phyloP scores from a whole-genome alignment of 2,888 invertebrate genomes.

The Drosophila mettleri region DNA sequence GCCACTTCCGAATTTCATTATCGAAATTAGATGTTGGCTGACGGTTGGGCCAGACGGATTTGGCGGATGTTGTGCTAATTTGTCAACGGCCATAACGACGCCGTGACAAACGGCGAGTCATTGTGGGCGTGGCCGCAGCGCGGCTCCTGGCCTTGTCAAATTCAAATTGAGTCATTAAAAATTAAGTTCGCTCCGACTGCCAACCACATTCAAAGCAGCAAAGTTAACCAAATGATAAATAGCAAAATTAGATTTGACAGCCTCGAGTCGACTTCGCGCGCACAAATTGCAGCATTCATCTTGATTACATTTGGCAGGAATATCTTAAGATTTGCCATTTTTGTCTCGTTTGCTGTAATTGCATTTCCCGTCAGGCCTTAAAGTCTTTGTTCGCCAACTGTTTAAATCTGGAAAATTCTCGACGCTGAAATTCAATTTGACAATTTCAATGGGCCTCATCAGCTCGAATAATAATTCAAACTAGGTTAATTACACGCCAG shows the following conservation, averaged over 20 bases:
- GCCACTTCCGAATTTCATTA: slow-evolving; percentile 79
- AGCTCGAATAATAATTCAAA: not conserved
- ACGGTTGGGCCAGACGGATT: slow-evolving; percentile 60
- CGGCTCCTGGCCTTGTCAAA: slow-evolving; percentile 70
- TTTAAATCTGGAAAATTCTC: not conserved
- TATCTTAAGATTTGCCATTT: slow-evolving; percentile 50
- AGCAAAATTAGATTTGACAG: slow-evolving; percentile 81
- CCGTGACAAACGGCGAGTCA: slow-evolving; percentile 66
- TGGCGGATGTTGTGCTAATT: slow-evolving; percentile 74
- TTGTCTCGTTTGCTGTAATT: slow-evolving; percentile 30
- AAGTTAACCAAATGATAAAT: slow-evolving; percentile 79
- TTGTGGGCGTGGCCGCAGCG: slow-evolving; percentile 60
- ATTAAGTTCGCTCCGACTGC: slow-evolving; percentile 68
- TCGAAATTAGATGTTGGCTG: slow-evolving; percentile 72
- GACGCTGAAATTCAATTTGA: not conserved
- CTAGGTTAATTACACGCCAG: not conserved
- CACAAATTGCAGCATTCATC: slow-evolving; percentile 78
- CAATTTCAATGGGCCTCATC: not conserved
- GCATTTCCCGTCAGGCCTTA: slow-evolving; percentile 18
- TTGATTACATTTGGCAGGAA: slow-evolving; percentile 71
- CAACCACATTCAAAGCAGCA: slow-evolving; percentile 50
- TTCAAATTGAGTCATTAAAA: slow-evolving; percentile 81
- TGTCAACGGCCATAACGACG: slow-evolving; percentile 72
- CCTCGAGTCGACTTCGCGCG: slow-evolving; percentile 13
- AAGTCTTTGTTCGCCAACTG: slow-evolving; percentile 4